Base-by-base conservation (phyloP, 2,888 invertebrate genomes). In the Epinotia nisella region DNA sequence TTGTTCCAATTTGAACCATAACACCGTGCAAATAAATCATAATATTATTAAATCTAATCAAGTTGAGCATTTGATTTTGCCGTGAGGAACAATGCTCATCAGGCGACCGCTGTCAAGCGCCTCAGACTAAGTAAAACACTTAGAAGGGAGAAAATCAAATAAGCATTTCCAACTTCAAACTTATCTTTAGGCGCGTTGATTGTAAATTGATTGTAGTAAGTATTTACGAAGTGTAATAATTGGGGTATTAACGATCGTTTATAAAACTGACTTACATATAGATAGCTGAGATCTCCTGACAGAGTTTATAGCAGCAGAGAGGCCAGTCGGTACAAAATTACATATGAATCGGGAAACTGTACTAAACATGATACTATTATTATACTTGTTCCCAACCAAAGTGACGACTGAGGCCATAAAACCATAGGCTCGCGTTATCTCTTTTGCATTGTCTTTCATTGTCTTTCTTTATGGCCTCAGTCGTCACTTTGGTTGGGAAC, bases 81-180 rank as follows among this genome's bases (percentile, higher is more conserved):
- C 2, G 4, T 19, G n/a, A 56, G 56, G 29, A 15, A 29, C 29
- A 56, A 21, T 56, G 56, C 19, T 10, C 56, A 24, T 56, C 56
- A 56, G 7, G 24, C 24, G 24, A 24, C 56, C 56, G 21, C 56
- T 56, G 24, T 11, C 24, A 56, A 56, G 56, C 21, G 24, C 11
- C 56, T 24, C 11, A 24, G 24, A 24, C 56, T 53, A 53, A 53
- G 53, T 53, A 19, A 53, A 53, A 56, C 56, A 24, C 24, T 56
- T 56, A 15, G 56, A 2, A 19, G 53, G 56, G 9, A 19, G 53
- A 53, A 53, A 56, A 56, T 56, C 56, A 29, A 56, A 56, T 56
- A 24, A 24, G 56, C 56, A 29, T 53, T 53, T 9, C 10, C 17
- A 19, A 56, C 11, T 56, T 21, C 24, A 5, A 56, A 56, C 13